These are phyloP conservation scores for Eupithecia subfuscata DNA, from an alignment of 2,888 invertebrate species.

Conservation along the genomic window DNA sequence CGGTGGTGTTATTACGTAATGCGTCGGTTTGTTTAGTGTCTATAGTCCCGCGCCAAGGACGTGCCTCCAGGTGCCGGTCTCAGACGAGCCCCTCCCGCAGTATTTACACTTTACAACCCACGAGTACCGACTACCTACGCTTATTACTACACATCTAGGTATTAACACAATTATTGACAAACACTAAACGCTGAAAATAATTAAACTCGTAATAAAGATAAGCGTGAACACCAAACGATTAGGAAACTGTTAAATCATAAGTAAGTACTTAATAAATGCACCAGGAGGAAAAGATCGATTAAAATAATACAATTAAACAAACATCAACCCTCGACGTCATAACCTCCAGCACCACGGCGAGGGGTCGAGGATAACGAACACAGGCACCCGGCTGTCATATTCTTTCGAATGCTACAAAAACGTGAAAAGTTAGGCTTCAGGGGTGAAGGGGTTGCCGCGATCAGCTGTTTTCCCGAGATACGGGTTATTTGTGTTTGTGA, in stretches of 20 bases:
- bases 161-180: conserved; percentile 41
- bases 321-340: conserved; percentile 55
- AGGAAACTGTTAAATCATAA: conserved; percentile 26
- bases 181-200: conserved; percentile 22
- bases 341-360: conserved; percentile 49
- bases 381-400: conserved; percentile 52
- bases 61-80: conserved; percentile 30
- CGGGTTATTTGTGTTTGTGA: conserved; percentile 20
- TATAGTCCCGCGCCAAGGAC: conserved; percentile 31
- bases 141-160: conserved; percentile 33
- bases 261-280: conserved; percentile 22
- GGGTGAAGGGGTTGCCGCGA: conserved; percentile 52
- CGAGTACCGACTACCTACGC: conserved; percentile 17
- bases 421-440: conserved; percentile 60
- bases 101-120: conserved; percentile 3
- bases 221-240: conserved; percentile 27
- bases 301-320: conserved; percentile 57
- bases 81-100: conserved; percentile 28
- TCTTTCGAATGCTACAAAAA: conserved; percentile 58
- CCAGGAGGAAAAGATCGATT: conserved; percentile 47
- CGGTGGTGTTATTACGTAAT: conserved; percentile 71
- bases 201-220: conserved; percentile 25
- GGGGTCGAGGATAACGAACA: conserved; percentile 59
- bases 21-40: conserved; percentile 59
- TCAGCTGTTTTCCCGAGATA: conserved; percentile 64